phyloP scores from a whole-genome alignment of 37 sponge, comb jelly and placozoan species.

The Geodia barretti region DNA sequence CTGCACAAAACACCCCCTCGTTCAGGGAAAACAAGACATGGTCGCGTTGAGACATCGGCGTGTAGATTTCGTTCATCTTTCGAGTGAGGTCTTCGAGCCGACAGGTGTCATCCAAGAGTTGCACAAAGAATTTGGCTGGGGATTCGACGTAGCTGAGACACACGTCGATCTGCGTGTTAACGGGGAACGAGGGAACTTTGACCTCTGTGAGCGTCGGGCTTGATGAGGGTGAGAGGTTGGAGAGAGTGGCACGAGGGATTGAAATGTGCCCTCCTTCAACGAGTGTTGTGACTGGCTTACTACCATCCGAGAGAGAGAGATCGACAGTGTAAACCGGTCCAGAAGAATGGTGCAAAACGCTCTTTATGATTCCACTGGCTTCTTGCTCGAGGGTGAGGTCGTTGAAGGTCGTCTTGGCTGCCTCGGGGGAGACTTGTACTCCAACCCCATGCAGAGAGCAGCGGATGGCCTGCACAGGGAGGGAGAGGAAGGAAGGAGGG shows the following conservation, averaged over 20 bases:
- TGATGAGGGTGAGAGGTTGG: not conserved
- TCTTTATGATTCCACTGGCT: not conserved
- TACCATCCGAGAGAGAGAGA: not conserved
- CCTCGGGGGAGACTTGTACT: not conserved
- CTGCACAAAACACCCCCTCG: constrained; percentile 50
- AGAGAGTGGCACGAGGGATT: not conserved
- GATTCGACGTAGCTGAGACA: constrained; percentile 23
- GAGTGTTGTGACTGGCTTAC: not conserved
- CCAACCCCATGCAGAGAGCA: constrained; percentile 46
- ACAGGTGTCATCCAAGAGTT: constrained; percentile 15
- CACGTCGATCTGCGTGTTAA: constrained; percentile 8
- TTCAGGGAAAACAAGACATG: not conserved
- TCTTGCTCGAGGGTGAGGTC: constrained; percentile 18
- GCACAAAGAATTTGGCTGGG: constrained; percentile 46
- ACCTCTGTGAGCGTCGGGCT: not conserved
- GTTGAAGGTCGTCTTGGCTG: constrained; percentile 10
- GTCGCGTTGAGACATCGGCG: not conserved
- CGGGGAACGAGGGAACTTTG: constrained; percentile 11
- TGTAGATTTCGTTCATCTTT: constrained; percentile 15
- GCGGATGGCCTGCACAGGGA: constrained; percentile 35
- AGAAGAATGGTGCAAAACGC: not conserved
- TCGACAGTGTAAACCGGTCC: not conserved
- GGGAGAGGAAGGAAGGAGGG: constrained; percentile 27
- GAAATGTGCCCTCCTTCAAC: not conserved
- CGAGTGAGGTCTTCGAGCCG: constrained; percentile 1